Evolutionary conservation across 2,888 invertebrate species (phyloP).

Genomic region (Isoperla grammatica): DNA sequence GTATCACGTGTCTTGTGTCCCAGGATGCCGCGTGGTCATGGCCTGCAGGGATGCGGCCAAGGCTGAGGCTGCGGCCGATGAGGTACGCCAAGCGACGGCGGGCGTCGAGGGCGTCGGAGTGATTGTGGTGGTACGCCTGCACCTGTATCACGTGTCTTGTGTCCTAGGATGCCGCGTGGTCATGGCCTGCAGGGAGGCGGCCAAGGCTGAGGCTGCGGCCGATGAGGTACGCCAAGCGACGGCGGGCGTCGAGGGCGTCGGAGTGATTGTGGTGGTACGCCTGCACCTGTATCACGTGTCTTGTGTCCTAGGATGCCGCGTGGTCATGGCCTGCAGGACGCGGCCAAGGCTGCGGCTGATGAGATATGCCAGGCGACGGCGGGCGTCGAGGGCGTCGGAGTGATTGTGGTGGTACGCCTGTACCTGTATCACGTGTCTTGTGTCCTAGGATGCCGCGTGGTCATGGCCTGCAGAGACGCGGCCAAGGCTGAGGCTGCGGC

Average conservation of each 20-base stretch:
- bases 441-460: slow-evolving; percentile 48
- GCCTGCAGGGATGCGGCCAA: slow-evolving; percentile 46
- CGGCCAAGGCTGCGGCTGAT: no score
- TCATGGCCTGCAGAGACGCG: slow-evolving; percentile 47
- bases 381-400: no score
- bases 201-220: slow-evolving; percentile 42
- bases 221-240: slow-evolving; percentile 29
- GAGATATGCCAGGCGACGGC: no score
- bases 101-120: slow-evolving; percentile 33
- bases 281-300: slow-evolving; percentile 51
- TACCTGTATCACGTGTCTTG: slow-evolving; percentile 51
- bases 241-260: slow-evolving; percentile 33
- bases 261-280: slow-evolving; percentile 7
- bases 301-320: slow-evolving; percentile 50
- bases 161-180: slow-evolving; percentile 45
- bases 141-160: no score
- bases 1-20: no score
- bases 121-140: slow-evolving; percentile 36
- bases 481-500: slow-evolving; percentile 42
- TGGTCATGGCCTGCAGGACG: no score
- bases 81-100: slow-evolving; percentile 27
- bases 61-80: slow-evolving; percentile 41
- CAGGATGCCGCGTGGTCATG: slow-evolving; percentile 45
- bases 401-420: no score
- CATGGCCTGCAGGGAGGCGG: slow-evolving; percentile 46